Evolutionary conservation across 2,113 vertebrate genomes (phyloP).

Genomic region (Stictonetta naevosa): DNA sequence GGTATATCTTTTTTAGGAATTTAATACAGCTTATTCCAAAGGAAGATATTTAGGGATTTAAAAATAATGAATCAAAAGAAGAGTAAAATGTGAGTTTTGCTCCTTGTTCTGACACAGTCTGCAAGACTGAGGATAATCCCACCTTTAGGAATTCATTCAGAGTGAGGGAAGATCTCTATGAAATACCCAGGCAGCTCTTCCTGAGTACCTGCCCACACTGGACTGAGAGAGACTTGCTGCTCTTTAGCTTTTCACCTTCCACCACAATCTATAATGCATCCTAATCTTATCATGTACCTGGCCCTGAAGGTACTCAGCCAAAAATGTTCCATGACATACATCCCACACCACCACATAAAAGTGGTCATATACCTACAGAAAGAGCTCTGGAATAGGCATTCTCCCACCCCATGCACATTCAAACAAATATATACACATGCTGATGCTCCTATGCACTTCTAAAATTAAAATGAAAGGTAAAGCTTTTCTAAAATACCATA

Average conservation of each 20-base stretch:
- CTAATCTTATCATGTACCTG: no score
- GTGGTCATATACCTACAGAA: background rate
- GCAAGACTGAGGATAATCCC: background rate
- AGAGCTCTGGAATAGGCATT: background rate
- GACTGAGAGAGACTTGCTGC: background rate
- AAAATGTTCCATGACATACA: accelerated
- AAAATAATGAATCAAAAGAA: background rate
- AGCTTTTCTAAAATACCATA: background rate
- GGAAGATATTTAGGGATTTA: background rate
- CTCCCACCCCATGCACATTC: accelerated
- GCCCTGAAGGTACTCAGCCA: background rate
- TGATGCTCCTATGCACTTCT: background rate
- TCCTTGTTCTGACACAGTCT: background rate
- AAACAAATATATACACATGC: background rate
- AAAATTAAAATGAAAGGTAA: background rate
- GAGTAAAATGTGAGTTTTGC: background rate
- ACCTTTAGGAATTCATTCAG: background rate
- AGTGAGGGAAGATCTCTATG: background rate
- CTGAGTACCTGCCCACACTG: background rate
- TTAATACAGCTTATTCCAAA: background rate
- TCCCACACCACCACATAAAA: background rate
- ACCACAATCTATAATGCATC: background rate
- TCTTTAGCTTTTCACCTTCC: background rate
- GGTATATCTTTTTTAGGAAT: background rate
- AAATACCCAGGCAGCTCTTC: background rate